Conservation (phyloP, 2,888 invertebrate genomes). For the Yponomeuta cagnagella region DNA sequence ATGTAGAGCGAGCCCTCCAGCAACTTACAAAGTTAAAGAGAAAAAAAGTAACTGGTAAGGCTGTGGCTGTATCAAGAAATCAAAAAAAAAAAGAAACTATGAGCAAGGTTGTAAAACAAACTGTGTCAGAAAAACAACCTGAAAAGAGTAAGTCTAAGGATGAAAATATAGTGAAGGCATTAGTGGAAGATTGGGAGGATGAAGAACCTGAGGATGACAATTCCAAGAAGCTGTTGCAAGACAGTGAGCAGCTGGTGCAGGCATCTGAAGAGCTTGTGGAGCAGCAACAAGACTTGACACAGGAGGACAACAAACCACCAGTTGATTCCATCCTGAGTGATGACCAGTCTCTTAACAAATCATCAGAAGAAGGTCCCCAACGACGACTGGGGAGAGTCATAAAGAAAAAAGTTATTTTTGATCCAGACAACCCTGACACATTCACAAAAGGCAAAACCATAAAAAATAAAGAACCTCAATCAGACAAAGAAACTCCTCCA, state of each 20-base stretch:
- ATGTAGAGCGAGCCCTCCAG: slow-evolving; percentile 53
- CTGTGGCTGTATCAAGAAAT: background rate
- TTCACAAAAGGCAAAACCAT: slow-evolving; percentile 57
- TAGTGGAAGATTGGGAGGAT: slow-evolving; percentile 74
- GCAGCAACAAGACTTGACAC: slow-evolving; percentile 27
- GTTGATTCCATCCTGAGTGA: slow-evolving; percentile 33
- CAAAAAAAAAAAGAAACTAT: background rate
- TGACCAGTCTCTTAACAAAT: background rate
- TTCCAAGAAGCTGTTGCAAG: slow-evolving; percentile 27
- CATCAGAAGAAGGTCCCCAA: slow-evolving; percentile 46
- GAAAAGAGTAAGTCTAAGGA: slow-evolving; percentile 18
- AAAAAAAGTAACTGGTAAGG: background rate
- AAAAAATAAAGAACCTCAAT: slow-evolving; percentile 43
- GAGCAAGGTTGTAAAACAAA: background rate
- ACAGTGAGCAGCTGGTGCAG: slow-evolving; percentile 28
- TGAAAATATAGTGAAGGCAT: slow-evolving; percentile 61
- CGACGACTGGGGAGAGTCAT: slow-evolving; percentile 74
- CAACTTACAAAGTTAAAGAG: slow-evolving; percentile 47
- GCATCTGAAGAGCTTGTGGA: slow-evolving; percentile 29
- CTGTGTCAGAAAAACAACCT: slow-evolving; percentile 1
- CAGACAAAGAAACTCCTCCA: slow-evolving; percentile 38
- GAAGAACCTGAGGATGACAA: slow-evolving; percentile 47
- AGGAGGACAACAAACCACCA: slow-evolving; percentile 31
- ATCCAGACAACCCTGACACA: slow-evolving; percentile 78
- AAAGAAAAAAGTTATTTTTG: slow-evolving; percentile 84